Percentiles rank a stretch among this genome's conserved stretches.
These are phyloP conservation scores for Microchrysa polita DNA, from an alignment of 2,888 invertebrate species.

Conservation along the genomic window DNA sequence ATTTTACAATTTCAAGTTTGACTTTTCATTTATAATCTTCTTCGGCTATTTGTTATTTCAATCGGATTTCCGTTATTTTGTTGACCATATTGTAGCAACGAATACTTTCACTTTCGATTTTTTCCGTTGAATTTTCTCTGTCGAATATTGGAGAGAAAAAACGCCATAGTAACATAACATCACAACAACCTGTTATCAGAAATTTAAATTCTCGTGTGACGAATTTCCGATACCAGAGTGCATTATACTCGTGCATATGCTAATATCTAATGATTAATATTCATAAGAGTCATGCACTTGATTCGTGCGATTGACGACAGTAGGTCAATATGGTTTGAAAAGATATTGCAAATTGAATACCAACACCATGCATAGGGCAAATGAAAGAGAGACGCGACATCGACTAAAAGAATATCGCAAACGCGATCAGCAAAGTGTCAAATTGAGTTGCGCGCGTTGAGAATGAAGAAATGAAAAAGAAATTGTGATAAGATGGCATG, in stretches of 20 bases:
- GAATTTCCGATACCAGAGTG: neutral
- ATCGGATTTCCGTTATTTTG: neutral
- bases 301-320: neutral
- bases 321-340: slow-evolving; percentile 18
- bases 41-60: slow-evolving; percentile 18
- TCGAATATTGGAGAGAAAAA: neutral
- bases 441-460: neutral
- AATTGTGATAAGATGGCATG: neutral
- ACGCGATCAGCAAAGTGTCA: slow-evolving; percentile 10
- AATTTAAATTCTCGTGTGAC: neutral
- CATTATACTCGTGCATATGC: too few species aligned
- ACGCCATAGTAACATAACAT: slow-evolving; percentile 1
- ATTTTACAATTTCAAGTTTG: slow-evolving; percentile 23
- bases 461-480: slow-evolving; percentile 11
- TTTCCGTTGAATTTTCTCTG: slow-evolving; percentile 15
- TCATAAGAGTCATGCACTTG: neutral
- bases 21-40: slow-evolving; percentile 31
- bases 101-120: slow-evolving; percentile 36
- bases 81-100: neutral
- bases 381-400: neutral
- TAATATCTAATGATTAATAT: neutral
- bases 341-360: slow-evolving; percentile 13
- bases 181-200: neutral
- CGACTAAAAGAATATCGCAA: neutral
- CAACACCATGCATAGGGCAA: too few species aligned